These are phyloP conservation scores for Stenolophus ochropezus DNA, from an alignment of 2,888 invertebrate genomes.

Conservation along the genomic window DNA sequence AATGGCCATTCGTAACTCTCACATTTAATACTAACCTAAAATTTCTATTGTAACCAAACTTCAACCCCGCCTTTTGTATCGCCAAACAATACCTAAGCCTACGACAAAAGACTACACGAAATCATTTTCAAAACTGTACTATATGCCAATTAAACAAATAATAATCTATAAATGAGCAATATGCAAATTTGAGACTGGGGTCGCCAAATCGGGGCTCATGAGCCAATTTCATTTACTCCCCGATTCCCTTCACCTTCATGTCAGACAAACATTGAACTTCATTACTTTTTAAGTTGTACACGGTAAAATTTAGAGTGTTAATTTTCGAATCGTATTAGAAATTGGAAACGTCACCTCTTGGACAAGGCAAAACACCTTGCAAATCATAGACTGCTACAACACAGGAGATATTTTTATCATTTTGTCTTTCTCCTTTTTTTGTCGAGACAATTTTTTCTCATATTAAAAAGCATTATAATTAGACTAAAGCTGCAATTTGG, in stretches of 20 bases:
- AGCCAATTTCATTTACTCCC: slow-evolving; percentile 15
- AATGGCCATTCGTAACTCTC: no score
- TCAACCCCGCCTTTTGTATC: no score
- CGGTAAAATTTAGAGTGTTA: not conserved
- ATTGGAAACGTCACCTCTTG: not conserved
- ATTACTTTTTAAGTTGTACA: not conserved
- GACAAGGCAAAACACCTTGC: slow-evolving; percentile 58
- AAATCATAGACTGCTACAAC: slow-evolving; percentile 61
- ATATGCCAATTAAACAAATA: no score
- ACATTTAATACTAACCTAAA: no score
- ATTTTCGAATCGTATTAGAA: slow-evolving; percentile 11
- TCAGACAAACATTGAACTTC: slow-evolving; percentile 2
- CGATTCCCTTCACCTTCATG: not conserved
- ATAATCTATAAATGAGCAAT: no score
- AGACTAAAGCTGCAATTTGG: slow-evolving; percentile 55
- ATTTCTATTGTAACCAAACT: no score
- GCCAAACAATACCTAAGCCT: no score
- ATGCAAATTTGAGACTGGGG: no score
- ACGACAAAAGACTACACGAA: no score
- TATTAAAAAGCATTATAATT: slow-evolving; percentile 48
- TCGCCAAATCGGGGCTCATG: no score
- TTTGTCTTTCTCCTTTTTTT: slow-evolving; percentile 46
- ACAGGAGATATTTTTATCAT: not conserved
- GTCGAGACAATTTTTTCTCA: slow-evolving; percentile 36
- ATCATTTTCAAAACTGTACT: no score